A percentile compares a stretch with the other conserved stretches of the same genome.
Conservation (phyloP, 2,113 vertebrate species). For the Abramis brama region DNA sequence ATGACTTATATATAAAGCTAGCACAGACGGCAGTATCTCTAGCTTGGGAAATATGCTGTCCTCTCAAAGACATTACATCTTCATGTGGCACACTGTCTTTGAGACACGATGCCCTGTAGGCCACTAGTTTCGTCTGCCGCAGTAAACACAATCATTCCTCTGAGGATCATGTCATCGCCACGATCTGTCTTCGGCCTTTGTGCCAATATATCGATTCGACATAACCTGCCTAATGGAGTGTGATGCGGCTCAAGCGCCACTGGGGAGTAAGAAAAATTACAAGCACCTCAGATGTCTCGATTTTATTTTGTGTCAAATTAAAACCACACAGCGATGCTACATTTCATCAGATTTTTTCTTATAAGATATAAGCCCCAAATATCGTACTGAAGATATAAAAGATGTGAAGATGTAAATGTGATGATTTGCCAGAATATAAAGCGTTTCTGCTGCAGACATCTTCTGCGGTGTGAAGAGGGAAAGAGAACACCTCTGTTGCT, state of each 20-base stretch:
- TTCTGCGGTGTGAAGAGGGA: not conserved
- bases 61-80: not conserved
- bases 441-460: not conserved
- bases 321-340: slow-evolving; percentile 33
- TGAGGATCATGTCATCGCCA: not conserved
- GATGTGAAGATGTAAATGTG: slow-evolving; percentile 27
- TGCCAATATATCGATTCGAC: slow-evolving; percentile 34
- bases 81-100: not conserved
- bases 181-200: not conserved
- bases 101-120: not conserved
- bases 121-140: not conserved
- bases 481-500: slow-evolving; percentile 16
- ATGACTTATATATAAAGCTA: not conserved
- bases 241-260: slow-evolving; percentile 20
- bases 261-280: slow-evolving; percentile 34
- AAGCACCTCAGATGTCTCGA: slow-evolving; percentile 3
- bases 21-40: not conserved
- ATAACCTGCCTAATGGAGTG: slow-evolving; percentile 46
- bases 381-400: not conserved
- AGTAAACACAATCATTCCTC: slow-evolving; percentile 40
- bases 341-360: not conserved
- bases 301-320: slow-evolving; percentile 36
- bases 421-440: slow-evolving; percentile 24
- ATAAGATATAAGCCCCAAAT: not conserved
- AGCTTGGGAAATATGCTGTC: slow-evolving; percentile 15